Conservation (phyloP, 2,113 vertebrate species). For the Ciconia boyciana region DNA sequence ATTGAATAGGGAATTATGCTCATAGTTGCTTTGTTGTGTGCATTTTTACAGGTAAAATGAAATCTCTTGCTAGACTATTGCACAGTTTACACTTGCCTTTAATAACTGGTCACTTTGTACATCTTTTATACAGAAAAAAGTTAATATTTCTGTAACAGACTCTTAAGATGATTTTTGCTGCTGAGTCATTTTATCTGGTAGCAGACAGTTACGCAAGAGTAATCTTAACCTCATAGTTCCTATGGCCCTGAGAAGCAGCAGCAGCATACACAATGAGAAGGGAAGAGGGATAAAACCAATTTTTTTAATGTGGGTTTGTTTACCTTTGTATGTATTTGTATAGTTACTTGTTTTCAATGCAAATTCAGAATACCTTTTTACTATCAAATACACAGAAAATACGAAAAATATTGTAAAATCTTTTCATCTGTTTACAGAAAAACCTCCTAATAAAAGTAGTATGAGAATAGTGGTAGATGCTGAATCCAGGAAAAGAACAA, state of each 20-base stretch:
- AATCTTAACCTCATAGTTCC: not conserved
- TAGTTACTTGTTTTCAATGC: not conserved
- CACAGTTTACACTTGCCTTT: not conserved
- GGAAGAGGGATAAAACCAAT: not conserved
- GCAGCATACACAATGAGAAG: not conserved
- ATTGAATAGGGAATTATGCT: not conserved
- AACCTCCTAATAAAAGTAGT: slow-evolving; percentile 86
- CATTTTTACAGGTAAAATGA: not conserved
- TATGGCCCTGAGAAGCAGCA: not conserved
- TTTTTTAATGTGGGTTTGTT: not conserved
- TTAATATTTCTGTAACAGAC: not conserved
- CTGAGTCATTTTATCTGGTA: not conserved
- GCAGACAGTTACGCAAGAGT: not conserved
- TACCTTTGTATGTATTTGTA: not conserved
- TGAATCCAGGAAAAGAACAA: slow-evolving; percentile 90
- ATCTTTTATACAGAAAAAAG: not conserved
- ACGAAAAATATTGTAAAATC: not conserved
- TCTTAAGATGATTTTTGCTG: not conserved
- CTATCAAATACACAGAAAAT: not conserved
- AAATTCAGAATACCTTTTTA: not conserved
- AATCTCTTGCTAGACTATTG: not conserved
- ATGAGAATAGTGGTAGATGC: slow-evolving; percentile 97
- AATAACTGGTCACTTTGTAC: not conserved
- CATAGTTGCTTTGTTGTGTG: not conserved
- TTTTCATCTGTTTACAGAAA: slow-evolving; percentile 78